Evolutionary conservation across 2,888 invertebrate species (phyloP).

Genomic region (Hydrotaea diabolus): DNA sequence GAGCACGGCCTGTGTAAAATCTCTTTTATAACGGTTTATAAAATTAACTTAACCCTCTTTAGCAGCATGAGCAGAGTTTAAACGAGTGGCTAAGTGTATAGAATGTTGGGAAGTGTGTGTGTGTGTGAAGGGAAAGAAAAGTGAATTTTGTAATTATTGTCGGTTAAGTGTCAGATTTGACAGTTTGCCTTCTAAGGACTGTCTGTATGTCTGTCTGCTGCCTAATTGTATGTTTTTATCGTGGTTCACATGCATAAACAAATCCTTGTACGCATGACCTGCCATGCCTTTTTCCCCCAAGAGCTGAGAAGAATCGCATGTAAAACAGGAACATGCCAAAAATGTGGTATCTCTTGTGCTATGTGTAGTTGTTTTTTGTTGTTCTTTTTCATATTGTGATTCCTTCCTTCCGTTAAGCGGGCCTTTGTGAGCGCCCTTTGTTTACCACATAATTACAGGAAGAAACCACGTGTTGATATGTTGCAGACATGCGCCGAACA

Average conservation of each 20-base stretch:
- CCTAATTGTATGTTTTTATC: conserved; percentile 26
- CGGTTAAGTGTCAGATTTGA: conserved; percentile 57
- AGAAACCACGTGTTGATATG: conserved; percentile 80
- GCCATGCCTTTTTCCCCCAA: conserved; percentile 58
- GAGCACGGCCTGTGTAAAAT: not conserved
- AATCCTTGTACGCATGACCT: conserved; percentile 60
- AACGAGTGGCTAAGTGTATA: not conserved
- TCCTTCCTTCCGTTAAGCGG: conserved; percentile 1
- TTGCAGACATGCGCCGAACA: conserved; percentile 77
- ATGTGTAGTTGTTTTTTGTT: not conserved
- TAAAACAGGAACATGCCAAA: not conserved
- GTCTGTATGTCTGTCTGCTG: not conserved
- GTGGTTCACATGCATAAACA: conserved; percentile 49
- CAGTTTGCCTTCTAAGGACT: conserved; percentile 49
- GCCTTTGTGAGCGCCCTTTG: conserved; percentile 24
- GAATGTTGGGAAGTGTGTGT: no score
- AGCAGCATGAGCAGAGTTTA: not conserved
- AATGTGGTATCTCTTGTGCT: not conserved
- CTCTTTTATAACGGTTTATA: not conserved
- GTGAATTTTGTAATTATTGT: conserved; percentile 54
- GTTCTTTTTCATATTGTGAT: not conserved
- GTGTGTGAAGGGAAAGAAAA: not conserved
- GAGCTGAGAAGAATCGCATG: not conserved
- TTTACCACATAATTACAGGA: conserved; percentile 44
- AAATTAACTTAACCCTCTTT: conserved; percentile 1